A percentile compares a stretch with the other conserved stretches of the same genome.
These are phyloP conservation scores for Onychostoma macrolepis DNA, from an alignment of 2,113 vertebrate species.

Conservation along the genomic window DNA sequence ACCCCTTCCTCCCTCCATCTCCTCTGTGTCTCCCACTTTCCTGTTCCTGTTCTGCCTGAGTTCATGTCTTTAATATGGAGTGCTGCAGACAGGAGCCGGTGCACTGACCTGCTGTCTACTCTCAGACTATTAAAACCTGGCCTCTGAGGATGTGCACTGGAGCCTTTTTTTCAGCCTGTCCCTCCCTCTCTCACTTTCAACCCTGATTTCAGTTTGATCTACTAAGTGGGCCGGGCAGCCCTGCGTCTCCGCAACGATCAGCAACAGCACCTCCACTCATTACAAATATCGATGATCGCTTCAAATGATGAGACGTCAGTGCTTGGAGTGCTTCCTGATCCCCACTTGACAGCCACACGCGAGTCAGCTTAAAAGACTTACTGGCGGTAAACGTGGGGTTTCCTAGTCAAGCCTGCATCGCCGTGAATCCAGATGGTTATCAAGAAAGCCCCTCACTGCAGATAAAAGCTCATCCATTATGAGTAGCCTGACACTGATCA, in stretches of 20 bases:
- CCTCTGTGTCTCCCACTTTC: conserved; percentile 23
- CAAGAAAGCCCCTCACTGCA: conserved; percentile 49
- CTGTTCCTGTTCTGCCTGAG: conserved; percentile 22
- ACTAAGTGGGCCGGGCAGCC: conserved; percentile 9
- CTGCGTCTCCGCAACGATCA: conserved; percentile 37
- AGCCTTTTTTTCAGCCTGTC: conserved; percentile 61
- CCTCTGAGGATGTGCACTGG: conserved; percentile 61
- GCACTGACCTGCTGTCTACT: conserved; percentile 31
- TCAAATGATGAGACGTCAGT: conserved; percentile 35
- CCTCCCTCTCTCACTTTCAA: conserved; percentile 33
- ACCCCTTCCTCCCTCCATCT: too few species aligned
- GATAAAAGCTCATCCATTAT: conserved; percentile 55
- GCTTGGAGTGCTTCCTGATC: conserved; percentile 48
- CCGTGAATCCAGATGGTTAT: conserved; percentile 48
- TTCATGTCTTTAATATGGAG: conserved; percentile 46
- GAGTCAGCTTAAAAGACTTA: conserved; percentile 33
- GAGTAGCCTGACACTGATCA: conserved; percentile 39
- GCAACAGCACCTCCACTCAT: conserved; percentile 45
- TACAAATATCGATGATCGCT: conserved; percentile 32
- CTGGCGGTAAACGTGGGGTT: conserved; percentile 43
- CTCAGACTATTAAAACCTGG: conserved; percentile 33
- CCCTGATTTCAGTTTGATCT: conserved; percentile 50
- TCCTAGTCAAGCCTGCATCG: conserved; percentile 23
- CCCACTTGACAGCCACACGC: conserved; percentile 42
- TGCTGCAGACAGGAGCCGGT: conserved; percentile 47